Evolutionary conservation across 2,797 vertebrate genomes (phyloP), one percentile per base, ranked within the genome.

Genomic region (Carcharodon carcharias): DNA sequence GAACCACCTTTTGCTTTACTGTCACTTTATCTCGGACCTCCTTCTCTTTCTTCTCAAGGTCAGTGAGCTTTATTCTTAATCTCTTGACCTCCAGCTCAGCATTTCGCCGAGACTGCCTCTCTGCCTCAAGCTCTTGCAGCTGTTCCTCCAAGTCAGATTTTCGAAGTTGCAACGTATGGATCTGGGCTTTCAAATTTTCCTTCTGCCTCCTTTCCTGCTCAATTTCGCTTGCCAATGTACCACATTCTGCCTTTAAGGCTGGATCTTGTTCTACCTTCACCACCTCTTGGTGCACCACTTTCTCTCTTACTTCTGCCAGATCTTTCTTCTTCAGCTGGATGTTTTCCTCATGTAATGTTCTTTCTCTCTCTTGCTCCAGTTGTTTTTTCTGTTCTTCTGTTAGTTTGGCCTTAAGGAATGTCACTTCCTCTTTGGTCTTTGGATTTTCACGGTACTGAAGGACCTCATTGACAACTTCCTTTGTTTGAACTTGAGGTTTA

Each of bases 391-490:
- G 99, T 96, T 99, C 99, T 4, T 99, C 99, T 0, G 97, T 97
- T 77, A 99, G 97, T 96, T 98, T 98, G 95, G 97, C 98, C 97
- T 99, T 98, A 77, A 99, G 97, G 14, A 85, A 97, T 96, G 98
- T 98, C 1, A 99, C 98, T 97, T 99, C 99, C 95, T 99, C 98
- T 97, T 98, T 99, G 5, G 99, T 99, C 96, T 99, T 98, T 73
- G 99, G 99, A 96, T 99, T 99, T 97, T 99, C 99, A 96, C 98
- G 98, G 97, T 99, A 99, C 97, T 99, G 98, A 96, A 99, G 54
- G 87, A 99, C 98, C 97, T 99, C 99, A 96, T 99, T 99, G 87
- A 99, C 98, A 4, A 99, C 98, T 97, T 99, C 99, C 97, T 98
- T 99, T 7, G 97, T 99, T 96, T 99, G 99, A 87, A 99, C 98